Conservation (phyloP, 2,113 vertebrate genomes). For the Camarhynchus parvulus region DNA sequence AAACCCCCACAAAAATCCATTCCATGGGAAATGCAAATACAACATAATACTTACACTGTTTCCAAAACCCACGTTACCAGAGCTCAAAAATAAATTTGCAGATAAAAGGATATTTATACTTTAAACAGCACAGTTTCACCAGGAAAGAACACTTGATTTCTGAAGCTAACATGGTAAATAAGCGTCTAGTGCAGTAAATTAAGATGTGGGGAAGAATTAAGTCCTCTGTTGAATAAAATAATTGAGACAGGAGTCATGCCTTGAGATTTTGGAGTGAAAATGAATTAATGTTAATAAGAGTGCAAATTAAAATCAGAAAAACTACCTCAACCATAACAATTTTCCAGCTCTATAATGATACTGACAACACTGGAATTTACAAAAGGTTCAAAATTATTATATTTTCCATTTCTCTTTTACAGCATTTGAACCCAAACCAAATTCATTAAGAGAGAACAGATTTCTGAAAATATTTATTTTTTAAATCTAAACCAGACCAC, state of each 20-base stretch:
- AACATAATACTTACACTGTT: background rate
- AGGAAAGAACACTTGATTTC: background rate
- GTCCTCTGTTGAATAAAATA: background rate
- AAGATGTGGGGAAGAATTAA: background rate
- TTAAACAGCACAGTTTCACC: background rate
- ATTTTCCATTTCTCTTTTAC: background rate
- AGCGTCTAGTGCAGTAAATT: background rate
- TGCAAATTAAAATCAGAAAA: background rate
- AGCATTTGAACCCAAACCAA: background rate
- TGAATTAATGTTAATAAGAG: background rate
- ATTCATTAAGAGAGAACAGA: background rate
- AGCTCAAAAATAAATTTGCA: background rate
- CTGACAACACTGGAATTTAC: fast-evolving
- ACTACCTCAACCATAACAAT: background rate
- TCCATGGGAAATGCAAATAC: background rate
- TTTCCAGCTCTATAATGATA: background rate
- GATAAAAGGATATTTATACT: background rate
- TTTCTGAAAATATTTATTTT: background rate
- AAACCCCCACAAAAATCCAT: fast-evolving
- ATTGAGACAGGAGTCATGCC: background rate
- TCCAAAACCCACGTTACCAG: slow-evolving; percentile 38
- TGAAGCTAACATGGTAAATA: background rate
- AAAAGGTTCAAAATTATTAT: background rate
- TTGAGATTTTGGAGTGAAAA: background rate
- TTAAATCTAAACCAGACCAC: background rate